Base-by-base conservation (phyloP, 2,113 vertebrate genomes). In the Eolophus roseicapilla region DNA sequence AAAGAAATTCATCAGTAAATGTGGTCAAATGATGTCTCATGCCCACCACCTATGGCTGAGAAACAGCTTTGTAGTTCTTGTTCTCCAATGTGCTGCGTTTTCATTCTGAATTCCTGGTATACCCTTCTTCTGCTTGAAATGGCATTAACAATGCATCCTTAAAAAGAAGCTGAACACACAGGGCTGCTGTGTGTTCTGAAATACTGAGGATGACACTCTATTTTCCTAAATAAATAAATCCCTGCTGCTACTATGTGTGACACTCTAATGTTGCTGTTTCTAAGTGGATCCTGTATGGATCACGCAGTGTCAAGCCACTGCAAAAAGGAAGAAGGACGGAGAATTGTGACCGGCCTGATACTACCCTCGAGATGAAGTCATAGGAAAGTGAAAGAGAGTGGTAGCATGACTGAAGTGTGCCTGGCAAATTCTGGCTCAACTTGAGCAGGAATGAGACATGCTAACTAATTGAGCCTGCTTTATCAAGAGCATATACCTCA, bases 401-500 rank as follows among this genome's bases (percentile, higher is more conserved):
- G 23, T 62, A 47, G 31, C 18, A 24, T 27, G 46, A 78, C 35
- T 68, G 47, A 81, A 75, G 55, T 2, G 6, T 79, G 39, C 37
- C 47, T 84, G 24, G 17, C 31, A 93, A 82, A 67, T 86, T 80
- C 81, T 92, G 67, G 16, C 80, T 91, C 55, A 59, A 1, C 59
- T 44, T 86, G 47, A 73, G 43, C 28, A 20, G 71, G 16, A 74
- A 67, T 41, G 41, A 82, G 20, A 75, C 18, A 37, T 11, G 33
- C 59, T 77, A 49, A 85, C 39, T 76, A 52, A 50, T 0, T 60
- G 13, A 93, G 39, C 57, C 41, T 79, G 60, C 69, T 75, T 90
- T 81, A 49, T 12, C 2, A 2, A 62, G 28, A 44, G 17, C 6
- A 43, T 33, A 12, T 96, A 97, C 97, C 97, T 97, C 46, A 82